These are phyloP conservation scores for Amorpha juglandis DNA, from an alignment of 2,888 invertebrate species.

Conservation along the genomic window DNA sequence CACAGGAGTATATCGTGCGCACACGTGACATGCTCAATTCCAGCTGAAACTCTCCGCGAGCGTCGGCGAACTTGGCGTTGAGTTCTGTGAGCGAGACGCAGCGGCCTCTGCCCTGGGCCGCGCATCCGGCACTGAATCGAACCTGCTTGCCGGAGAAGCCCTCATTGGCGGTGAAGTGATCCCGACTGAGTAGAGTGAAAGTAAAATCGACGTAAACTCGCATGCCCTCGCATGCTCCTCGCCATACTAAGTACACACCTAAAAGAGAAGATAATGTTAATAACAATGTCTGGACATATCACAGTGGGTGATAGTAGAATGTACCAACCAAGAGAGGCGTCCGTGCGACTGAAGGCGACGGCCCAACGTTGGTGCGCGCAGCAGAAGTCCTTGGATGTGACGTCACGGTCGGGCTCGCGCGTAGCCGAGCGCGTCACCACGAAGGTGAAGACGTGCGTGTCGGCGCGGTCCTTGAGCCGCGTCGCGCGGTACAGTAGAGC, in stretches of 20 bases:
- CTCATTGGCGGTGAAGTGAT: conserved; percentile 93
- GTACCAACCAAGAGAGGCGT: conserved; percentile 86
- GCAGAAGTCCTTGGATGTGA: conserved; percentile 91
- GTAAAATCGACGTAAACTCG: conserved; percentile 91
- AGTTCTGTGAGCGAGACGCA: conserved; percentile 89
- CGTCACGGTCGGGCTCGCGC: conserved; percentile 90
- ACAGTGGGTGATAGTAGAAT: background rate
- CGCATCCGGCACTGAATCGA: conserved; percentile 87
- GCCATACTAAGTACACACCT: conserved; percentile 91
- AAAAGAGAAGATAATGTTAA: conserved; percentile 59
- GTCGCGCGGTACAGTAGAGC: conserved; percentile 92
- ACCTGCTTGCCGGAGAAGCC: conserved; percentile 91
- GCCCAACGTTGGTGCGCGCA: conserved; percentile 93
- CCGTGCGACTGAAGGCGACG: conserved; percentile 90
- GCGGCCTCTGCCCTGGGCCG: conserved; percentile 89
- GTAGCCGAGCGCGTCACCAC: conserved; percentile 91
- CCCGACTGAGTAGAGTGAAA: conserved; percentile 91
- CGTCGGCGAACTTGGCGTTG: conserved; percentile 89
- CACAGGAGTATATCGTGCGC: conserved; percentile 89
- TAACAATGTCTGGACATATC: background rate
- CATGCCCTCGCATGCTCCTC: conserved; percentile 89
- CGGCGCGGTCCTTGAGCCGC: conserved; percentile 91
- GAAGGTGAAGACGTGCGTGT: conserved; percentile 93
- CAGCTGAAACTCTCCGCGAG: conserved; percentile 91
- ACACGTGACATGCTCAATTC: conserved; percentile 91